Percentiles rank a stretch among this genome's conserved stretches.
phyloP scores from a whole-genome alignment of 2,113 vertebrate species.

The Salvelinus fontinalis region DNA sequence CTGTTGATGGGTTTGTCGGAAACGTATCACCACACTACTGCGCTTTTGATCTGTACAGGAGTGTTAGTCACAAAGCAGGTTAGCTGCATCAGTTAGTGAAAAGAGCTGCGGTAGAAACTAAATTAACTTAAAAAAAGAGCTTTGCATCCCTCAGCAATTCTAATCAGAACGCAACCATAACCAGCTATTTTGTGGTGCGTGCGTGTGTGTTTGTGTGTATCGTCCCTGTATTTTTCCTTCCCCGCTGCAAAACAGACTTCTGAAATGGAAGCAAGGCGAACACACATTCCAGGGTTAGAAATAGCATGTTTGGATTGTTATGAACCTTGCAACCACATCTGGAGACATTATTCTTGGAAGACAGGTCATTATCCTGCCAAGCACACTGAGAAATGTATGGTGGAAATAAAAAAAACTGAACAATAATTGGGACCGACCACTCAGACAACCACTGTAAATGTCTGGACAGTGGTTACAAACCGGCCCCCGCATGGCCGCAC shows the following conservation, averaged over 20 bases:
- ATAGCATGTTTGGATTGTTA: conserved; percentile 61
- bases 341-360: conserved; percentile 73
- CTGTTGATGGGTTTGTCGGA: conserved; percentile 28
- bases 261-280: conserved; percentile 42
- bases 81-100: conserved; percentile 22
- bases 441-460: conserved; percentile 42
- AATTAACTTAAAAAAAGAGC: conserved; percentile 8
- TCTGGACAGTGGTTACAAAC: conserved; percentile 41
- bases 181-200: conserved; percentile 54
- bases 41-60: conserved; percentile 45
- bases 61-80: conserved; percentile 33
- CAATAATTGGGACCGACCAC: conserved; percentile 41
- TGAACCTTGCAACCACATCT: conserved; percentile 67
- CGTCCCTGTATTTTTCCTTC: conserved; percentile 48
- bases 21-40: conserved; percentile 23
- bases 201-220: conserved; percentile 27
- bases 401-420: conserved; percentile 46
- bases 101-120: conserved; percentile 13
- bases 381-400: conserved; percentile 55
- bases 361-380: conserved; percentile 63
- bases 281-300: conserved; percentile 58
- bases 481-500: conserved; percentile 14
- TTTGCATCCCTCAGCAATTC: conserved; percentile 63
- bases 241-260: conserved; percentile 35
- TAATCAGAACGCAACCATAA: conserved; percentile 52